A percentile compares a stretch with the other conserved stretches of the same genome.
Evolutionary conservation across 2,797 vertebrate species (phyloP).

Genomic region (Gallinago solitaria): DNA sequence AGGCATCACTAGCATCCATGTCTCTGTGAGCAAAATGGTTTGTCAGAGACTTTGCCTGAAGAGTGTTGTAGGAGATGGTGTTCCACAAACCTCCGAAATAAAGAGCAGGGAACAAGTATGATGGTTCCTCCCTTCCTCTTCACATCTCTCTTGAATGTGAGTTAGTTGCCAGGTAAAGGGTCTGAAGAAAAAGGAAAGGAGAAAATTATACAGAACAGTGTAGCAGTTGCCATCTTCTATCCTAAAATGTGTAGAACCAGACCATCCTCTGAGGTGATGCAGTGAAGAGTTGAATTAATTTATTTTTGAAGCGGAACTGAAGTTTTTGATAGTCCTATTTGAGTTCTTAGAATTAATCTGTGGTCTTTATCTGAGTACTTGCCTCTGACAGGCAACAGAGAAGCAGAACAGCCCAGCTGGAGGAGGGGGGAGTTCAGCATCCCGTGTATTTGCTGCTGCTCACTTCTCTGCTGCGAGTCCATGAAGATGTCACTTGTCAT

Average conservation of each 20-base stretch:
- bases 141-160: not conserved
- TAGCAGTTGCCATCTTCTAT: not conserved
- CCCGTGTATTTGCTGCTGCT: not conserved
- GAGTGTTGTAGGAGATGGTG: not conserved
- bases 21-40: not conserved
- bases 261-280: not conserved
- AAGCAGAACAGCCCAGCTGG: not conserved
- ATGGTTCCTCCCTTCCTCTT: not conserved
- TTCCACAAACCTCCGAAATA: not conserved
- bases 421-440: not conserved
- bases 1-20: not conserved
- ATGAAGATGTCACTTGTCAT: not conserved
- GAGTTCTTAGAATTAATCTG: not conserved
- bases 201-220: not conserved
- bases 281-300: not conserved
- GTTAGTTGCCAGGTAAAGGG: not conserved
- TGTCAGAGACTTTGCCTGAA: not conserved
- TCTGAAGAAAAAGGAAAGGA: not conserved
- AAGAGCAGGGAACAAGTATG: not conserved
- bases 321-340: not conserved
- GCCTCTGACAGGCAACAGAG: not conserved
- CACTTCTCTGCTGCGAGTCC: not conserved
- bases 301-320: not conserved
- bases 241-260: not conserved
- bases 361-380: not conserved